phyloP scores from a whole-genome alignment of 2,888 invertebrate genomes.

The Tupiocoris notatus region DNA sequence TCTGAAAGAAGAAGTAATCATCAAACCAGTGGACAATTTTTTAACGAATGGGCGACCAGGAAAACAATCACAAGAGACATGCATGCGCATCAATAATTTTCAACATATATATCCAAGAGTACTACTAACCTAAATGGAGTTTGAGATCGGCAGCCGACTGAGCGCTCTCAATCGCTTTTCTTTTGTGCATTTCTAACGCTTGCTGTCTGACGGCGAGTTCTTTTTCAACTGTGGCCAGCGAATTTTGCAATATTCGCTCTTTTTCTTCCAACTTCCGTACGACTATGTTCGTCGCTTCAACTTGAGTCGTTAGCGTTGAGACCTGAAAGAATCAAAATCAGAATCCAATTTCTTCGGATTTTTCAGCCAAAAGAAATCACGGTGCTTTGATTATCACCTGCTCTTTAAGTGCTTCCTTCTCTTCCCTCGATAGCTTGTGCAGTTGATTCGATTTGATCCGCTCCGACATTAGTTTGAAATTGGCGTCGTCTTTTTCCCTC shows the following conservation, averaged over 20 bases:
- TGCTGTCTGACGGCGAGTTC: constrained; percentile 89
- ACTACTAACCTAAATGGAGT: constrained; percentile 73
- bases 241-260: constrained; percentile 87
- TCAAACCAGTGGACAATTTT: no score
- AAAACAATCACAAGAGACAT: no score
- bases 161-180: constrained; percentile 95
- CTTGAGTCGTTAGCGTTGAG: constrained; percentile 77
- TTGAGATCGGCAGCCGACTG: constrained; percentile 97
- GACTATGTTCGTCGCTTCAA: constrained; percentile 92
- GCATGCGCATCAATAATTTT: no score
- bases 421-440: constrained; percentile 89
- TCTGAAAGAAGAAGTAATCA: no score
- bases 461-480: constrained; percentile 98
- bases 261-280: constrained; percentile 94
- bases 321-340: constrained; percentile 61
- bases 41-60: no score
- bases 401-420: constrained; percentile 89
- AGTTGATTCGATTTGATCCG: constrained; percentile 93
- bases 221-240: constrained; percentile 89
- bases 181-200: constrained; percentile 96
- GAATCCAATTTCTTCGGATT: no score
- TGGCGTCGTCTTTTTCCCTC: constrained; percentile 95
- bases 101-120: constrained; percentile 5
- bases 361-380: no score
- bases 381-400: constrained; percentile 76